Evolutionary conservation across 2,888 invertebrate genomes (phyloP), one percentile per base, ranked within the genome.

Genomic region (Andricus quercusramuli): DNA sequence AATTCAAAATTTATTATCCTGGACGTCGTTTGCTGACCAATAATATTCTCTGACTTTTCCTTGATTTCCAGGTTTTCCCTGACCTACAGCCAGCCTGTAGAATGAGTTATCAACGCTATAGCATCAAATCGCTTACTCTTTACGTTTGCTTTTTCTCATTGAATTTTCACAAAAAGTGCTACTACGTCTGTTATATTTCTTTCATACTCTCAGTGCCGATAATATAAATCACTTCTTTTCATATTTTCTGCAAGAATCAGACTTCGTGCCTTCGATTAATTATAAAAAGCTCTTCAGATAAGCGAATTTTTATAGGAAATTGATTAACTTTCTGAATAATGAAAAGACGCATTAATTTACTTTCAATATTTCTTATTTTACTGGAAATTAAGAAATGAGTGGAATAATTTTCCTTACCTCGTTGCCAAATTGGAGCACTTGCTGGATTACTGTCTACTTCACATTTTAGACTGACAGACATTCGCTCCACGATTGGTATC

Each of bases 381-480:
- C 4, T 17, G 17, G 4, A 44, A 47, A 47, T 47, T 47, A 5
- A 15, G 4, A 17, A 47, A 47, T 47, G 17, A 17, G 17, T 47
- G 47, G 0, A 68, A 68, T 47, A 59, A 56, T 78, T 47, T 78
- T 64, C 85, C 92, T 92, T 91, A 94, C 94, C 94, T 91, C 94
- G 94, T 88, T 97, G 96, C 98, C 98, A 98, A 89, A 96, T 94
- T 76, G 98, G 97, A 77, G 95, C 94, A 78, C 97, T 97, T 79
- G 96, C 95, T 25, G 98, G 98, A 94, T 98, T 98, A 88, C 98
- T 97, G 93, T 98, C 98, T 84, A 98, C 98, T 93, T 97, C 97
- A 90, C 98, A 98, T 92, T 97, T 97, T 87, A 98, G 93, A 80
- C 97, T 97, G 83, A 98, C 97, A 83, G 97, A 95, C 91, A 97